Conservation (phyloP, 1,140 invertebrate genomes). For the Pseudomyrmex sp. region DNA sequence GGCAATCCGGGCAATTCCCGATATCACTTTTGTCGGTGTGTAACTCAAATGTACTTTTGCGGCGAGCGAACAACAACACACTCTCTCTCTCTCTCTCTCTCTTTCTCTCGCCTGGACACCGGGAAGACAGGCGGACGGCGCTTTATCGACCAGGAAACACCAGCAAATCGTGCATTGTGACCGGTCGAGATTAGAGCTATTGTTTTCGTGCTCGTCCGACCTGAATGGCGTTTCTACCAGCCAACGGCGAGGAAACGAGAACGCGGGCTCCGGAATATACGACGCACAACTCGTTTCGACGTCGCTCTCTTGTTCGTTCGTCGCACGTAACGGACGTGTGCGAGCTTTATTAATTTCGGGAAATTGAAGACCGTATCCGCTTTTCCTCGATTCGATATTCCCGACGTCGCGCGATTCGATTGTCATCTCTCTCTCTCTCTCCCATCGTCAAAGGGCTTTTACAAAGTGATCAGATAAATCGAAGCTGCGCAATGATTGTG, state of each 20-base stretch:
- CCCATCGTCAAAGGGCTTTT: not conserved
- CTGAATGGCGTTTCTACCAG: constrained; percentile 51
- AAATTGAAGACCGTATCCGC: constrained; percentile 62
- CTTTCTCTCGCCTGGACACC: constrained; percentile 6
- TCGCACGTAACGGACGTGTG: constrained; percentile 41
- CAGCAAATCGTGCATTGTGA: constrained; percentile 67
- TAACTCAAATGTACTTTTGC: constrained; percentile 21
- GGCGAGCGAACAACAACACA: no score
- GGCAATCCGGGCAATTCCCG: not conserved
- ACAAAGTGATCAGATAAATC: no score
- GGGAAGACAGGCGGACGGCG: constrained; percentile 39
- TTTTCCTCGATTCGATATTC: constrained; percentile 23
- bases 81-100: not conserved
- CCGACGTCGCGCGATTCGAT: constrained; percentile 28
- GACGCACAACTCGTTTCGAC: constrained; percentile 54
- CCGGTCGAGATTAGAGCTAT: constrained; percentile 71
- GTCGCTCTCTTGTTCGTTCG: constrained; percentile 41
- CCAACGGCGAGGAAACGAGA: constrained; percentile 23
- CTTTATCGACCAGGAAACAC: constrained; percentile 71
- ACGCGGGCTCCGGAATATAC: constrained; percentile 12
- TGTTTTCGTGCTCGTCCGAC: constrained; percentile 68
- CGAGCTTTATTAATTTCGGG: constrained; percentile 67
- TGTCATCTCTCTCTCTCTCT: not conserved
- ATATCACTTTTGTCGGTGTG: constrained; percentile 7
- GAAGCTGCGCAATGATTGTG: constrained; percentile 4